Percentiles rank a stretch among this genome's conserved stretches.
Evolutionary conservation across 2,888 invertebrate genomes (phyloP).

Genomic region (Hypolimnas misippus): DNA sequence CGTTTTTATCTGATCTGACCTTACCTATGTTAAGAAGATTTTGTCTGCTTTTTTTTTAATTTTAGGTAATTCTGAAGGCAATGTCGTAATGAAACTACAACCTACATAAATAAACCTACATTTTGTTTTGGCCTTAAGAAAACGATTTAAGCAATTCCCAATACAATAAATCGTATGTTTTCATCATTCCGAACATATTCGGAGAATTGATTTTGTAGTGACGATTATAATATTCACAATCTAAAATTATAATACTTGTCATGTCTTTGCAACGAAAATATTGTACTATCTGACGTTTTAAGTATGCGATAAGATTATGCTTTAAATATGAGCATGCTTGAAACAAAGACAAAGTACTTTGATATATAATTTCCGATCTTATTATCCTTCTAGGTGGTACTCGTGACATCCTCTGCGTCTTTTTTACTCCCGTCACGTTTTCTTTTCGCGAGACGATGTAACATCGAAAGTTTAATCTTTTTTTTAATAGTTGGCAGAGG

Average conservation of each 20-base stretch:
- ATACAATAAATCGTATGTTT: neutral
- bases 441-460: too few relatives aligned
- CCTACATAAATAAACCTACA: too few relatives aligned
- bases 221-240: neutral
- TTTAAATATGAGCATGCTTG: neutral
- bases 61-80: too few relatives aligned
- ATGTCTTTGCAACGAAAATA: conserved; percentile 12
- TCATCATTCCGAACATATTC: neutral
- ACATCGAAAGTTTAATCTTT: too few relatives aligned
- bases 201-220: neutral
- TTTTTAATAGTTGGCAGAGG: too few relatives aligned
- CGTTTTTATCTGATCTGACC: too few relatives aligned
- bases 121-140: neutral
- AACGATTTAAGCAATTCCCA: neutral
- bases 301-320: conserved; percentile 24
- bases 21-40: too few relatives aligned
- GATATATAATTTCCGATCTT: neutral
- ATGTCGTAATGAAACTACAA: too few relatives aligned
- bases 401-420: neutral
- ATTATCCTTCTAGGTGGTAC: neutral
- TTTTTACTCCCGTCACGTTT: too few relatives aligned
- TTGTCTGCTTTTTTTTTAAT: too few relatives aligned
- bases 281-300: conserved; percentile 13
- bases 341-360: neutral
- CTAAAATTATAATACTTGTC: conserved; percentile 9